A percentile compares a stretch with the other conserved stretches of the same genome.
Conservation (phyloP, 2,888 invertebrate species). For the Xestobium rufovillosum region DNA sequence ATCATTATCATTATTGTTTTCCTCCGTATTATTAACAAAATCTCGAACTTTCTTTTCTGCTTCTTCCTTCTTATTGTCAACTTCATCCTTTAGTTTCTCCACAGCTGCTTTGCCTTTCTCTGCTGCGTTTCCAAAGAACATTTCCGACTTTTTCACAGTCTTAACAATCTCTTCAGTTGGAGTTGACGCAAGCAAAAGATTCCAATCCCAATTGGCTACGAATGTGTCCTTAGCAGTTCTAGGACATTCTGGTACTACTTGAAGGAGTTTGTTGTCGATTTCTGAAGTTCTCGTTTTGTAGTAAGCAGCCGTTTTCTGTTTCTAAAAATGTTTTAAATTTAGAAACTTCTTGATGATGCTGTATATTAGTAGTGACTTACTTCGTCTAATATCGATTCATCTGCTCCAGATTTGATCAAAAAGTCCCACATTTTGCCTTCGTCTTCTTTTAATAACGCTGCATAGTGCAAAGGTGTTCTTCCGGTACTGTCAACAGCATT, state of each 20-base stretch:
- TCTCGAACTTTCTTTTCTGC: slow-evolving; percentile 17
- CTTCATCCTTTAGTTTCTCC: slow-evolving; percentile 29
- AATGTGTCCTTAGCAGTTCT: slow-evolving; percentile 65
- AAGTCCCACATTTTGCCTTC: slow-evolving; percentile 70
- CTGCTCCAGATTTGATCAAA: slow-evolving; percentile 73
- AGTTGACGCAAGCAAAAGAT: slow-evolving; percentile 49
- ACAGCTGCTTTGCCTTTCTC: slow-evolving; percentile 25
- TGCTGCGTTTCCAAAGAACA: slow-evolving; percentile 17
- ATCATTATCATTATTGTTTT: slow-evolving; percentile 10
- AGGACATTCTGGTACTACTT: slow-evolving; percentile 72
- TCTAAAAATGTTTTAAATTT: slow-evolving; percentile 49
- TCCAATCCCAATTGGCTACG: slow-evolving; percentile 67
- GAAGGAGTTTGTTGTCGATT: slow-evolving; percentile 63
- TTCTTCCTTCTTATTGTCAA: slow-evolving; percentile 24
- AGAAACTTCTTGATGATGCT: too few relatives aligned
- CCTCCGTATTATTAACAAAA: slow-evolving; percentile 17
- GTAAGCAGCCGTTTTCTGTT: slow-evolving; percentile 72
- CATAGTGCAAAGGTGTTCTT: slow-evolving; percentile 81
- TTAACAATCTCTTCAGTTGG: slow-evolving; percentile 28
- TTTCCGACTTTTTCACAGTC: slow-evolving; percentile 25
- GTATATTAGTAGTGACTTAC: slow-evolving; percentile 48
- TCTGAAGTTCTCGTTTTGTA: slow-evolving; percentile 71
- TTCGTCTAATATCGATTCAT: slow-evolving; percentile 74
- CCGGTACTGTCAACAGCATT: slow-evolving; percentile 73
- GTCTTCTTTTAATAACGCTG: slow-evolving; percentile 72